These are phyloP conservation scores for Andrena fulva DNA, from an alignment of 2,888 invertebrate genomes.

Conservation along the genomic window DNA sequence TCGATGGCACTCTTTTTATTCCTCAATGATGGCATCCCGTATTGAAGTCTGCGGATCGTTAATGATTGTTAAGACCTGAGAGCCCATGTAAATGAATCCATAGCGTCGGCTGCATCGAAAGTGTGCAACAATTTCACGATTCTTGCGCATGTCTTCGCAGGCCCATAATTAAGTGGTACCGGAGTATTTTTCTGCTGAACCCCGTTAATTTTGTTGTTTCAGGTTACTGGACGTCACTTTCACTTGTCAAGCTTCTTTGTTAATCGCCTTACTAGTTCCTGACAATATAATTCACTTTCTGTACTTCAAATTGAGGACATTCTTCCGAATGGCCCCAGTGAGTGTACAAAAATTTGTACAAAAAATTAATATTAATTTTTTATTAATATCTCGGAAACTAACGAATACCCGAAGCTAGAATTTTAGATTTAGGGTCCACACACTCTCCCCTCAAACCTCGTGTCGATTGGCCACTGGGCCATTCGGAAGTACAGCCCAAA, in stretches of 20 bases:
- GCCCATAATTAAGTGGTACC: not conserved
- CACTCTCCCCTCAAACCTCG: too few species aligned
- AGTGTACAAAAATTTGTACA: too few species aligned
- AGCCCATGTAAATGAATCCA: not conserved
- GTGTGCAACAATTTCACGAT: constrained; percentile 9
- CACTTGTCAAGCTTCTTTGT: constrained; percentile 13
- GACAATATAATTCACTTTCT: not conserved
- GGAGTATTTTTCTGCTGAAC: not conserved
- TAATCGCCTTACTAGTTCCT: not conserved
- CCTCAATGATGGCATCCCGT: not conserved
- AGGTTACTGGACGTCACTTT: constrained; percentile 27
- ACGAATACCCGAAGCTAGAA: too few species aligned
- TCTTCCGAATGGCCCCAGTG: too few species aligned
- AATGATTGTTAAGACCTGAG: not conserved
- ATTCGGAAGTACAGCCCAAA: too few species aligned
- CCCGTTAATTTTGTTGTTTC: constrained; percentile 12
- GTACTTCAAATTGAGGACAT: too few species aligned
- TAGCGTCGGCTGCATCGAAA: not conserved
- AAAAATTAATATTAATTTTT: too few species aligned
- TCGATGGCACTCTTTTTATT: not conserved
- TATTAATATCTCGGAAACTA: too few species aligned
- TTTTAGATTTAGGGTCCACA: too few species aligned
- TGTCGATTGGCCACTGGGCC: too few species aligned
- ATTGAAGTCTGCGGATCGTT: not conserved
- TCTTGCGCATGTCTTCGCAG: not conserved